These are phyloP conservation scores for Salvator merianae DNA, from an alignment of 2,113 vertebrate species.

Conservation along the genomic window DNA sequence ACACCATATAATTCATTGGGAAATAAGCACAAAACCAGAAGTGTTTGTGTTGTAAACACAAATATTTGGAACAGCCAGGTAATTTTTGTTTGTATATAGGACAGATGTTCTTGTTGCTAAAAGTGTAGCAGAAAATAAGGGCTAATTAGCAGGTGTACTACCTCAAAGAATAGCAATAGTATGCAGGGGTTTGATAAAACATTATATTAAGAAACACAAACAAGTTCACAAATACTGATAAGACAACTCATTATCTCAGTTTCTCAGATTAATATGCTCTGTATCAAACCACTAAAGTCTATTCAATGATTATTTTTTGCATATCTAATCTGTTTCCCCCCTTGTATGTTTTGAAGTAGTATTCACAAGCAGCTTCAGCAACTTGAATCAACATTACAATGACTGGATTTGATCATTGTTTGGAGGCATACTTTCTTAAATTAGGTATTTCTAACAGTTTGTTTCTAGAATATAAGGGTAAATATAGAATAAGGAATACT, in stretches of 20 bases:
- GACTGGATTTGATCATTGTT: background rate
- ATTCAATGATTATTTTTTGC: background rate
- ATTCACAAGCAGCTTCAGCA: background rate
- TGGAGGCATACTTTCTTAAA: too few species aligned
- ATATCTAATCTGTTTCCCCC: background rate
- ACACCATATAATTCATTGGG: background rate
- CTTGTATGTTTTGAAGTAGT: background rate
- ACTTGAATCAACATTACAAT: background rate
- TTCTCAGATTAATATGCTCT: background rate
- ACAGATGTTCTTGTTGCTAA: conserved; percentile 14
- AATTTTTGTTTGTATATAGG: conserved; percentile 1
- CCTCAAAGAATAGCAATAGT: background rate
- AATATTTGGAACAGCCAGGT: background rate
- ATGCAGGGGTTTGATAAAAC: conserved; percentile 4
- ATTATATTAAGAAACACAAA: conserved; percentile 19
- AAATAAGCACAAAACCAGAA: conserved; percentile 2
- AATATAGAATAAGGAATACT: too few species aligned
- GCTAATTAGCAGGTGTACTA: background rate
- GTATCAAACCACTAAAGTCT: background rate
- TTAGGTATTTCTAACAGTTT: too few species aligned
- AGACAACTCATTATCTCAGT: background rate
- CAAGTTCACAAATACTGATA: background rate
- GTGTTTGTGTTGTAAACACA: conserved; percentile 12
- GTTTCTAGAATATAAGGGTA: too few species aligned
- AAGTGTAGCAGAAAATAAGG: background rate